phyloP scores from a whole-genome alignment of 2,113 vertebrate species.

The Sisor rabdophorus region DNA sequence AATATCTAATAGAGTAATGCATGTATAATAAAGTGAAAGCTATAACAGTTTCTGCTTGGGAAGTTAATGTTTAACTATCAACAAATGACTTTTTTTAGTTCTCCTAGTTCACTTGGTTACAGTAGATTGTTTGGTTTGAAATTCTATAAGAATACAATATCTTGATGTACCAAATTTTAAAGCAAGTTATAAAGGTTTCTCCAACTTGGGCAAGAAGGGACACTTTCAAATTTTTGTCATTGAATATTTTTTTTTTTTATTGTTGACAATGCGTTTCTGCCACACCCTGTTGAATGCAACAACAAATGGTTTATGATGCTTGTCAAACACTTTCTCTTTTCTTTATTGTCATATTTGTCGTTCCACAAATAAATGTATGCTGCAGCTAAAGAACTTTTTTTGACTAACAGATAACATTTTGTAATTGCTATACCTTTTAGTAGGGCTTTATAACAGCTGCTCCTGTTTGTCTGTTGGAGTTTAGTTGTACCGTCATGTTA shows the following conservation, averaged over 20 bases:
- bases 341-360: not conserved
- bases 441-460: not conserved
- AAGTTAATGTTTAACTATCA: slow-evolving; percentile 71
- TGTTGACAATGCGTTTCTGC: not conserved
- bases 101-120: not conserved
- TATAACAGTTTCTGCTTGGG: slow-evolving; percentile 61
- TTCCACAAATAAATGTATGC: not conserved
- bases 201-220: not conserved
- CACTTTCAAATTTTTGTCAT: not conserved
- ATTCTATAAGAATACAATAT: not conserved
- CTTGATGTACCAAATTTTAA: not conserved
- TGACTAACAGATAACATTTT: not conserved
- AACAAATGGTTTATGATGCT: not conserved
- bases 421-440: not conserved
- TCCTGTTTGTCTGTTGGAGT: slow-evolving; percentile 37
- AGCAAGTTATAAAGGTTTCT: not conserved
- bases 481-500: slow-evolving; percentile 37
- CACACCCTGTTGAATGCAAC: not conserved
- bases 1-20: slow-evolving; percentile 22
- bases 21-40: slow-evolving; percentile 42
- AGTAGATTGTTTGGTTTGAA: not conserved
- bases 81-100: slow-evolving; percentile 54
- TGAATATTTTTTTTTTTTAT: not conserved
- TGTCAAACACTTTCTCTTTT: not conserved
- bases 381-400: not conserved